These are phyloP conservation scores for Otis tarda DNA, from an alignment of 2,113 vertebrate species.

Conservation along the genomic window DNA sequence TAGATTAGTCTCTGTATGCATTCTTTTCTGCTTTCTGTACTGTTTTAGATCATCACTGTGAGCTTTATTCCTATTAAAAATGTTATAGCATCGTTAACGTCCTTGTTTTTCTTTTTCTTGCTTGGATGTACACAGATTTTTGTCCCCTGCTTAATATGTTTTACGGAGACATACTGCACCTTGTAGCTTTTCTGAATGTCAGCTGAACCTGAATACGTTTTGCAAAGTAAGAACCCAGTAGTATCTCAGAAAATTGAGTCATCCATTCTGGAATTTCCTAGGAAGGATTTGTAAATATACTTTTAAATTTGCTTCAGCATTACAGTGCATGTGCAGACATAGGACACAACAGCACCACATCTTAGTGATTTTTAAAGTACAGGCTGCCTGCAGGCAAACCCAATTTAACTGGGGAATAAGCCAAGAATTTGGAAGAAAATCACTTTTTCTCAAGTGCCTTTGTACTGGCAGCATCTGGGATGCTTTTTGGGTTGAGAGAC, in stretches of 20 bases:
- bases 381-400: neutral
- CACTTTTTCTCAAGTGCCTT: rapidly evolving
- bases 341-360: neutral
- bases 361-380: neutral
- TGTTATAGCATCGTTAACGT: neutral
- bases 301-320: neutral
- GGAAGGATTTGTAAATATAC: neutral
- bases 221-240: neutral
- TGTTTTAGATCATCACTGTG: neutral
- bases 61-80: slow-evolving; percentile 42
- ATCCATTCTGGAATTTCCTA: neutral
- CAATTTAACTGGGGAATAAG: neutral
- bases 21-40: neutral
- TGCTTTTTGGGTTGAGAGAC: neutral
- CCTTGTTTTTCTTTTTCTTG: neutral
- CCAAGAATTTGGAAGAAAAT: neutral
- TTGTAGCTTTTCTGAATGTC: neutral
- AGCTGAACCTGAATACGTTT: neutral
- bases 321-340: rapidly evolving
- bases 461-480: neutral
- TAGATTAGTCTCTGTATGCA: neutral
- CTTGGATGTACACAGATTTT: neutral
- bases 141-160: neutral
- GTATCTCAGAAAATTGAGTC: neutral
- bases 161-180: rapidly evolving